Percentiles rank a stretch among this genome's conserved stretches.
phyloP scores from a whole-genome alignment of 37 sponge, comb jelly and placozoan species.

The Axinella damicornis region DNA sequence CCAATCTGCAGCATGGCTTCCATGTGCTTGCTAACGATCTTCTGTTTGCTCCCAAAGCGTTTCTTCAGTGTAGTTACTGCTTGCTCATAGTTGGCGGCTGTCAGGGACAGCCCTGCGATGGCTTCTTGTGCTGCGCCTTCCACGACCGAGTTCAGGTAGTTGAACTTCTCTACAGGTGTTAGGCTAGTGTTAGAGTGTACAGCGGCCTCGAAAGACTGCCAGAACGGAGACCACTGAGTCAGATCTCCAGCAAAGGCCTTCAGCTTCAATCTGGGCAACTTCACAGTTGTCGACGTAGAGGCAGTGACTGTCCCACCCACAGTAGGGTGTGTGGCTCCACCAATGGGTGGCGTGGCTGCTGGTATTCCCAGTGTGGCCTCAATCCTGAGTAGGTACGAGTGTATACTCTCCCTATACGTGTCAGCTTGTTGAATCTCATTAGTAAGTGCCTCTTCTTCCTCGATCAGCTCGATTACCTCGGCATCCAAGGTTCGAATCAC shows the following conservation, averaged over 20 bases:
- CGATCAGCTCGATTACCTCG: too few relatives aligned
- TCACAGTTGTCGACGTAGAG: too few relatives aligned
- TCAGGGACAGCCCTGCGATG: constrained; percentile 28
- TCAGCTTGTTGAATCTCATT: too few relatives aligned
- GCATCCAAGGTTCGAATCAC: too few relatives aligned
- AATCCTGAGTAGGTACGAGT: too few relatives aligned
- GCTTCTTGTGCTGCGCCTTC: constrained; percentile 27
- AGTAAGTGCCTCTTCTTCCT: too few relatives aligned
- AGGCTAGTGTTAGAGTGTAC: constrained; percentile 13
- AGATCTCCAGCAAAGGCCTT: constrained; percentile 28
- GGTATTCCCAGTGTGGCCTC: too few relatives aligned
- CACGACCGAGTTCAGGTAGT: constrained; percentile 21
- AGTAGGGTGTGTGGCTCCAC: too few relatives aligned
- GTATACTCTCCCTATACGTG: too few relatives aligned
- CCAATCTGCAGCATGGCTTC: constrained; percentile 34
- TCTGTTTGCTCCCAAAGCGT: constrained; percentile 29
- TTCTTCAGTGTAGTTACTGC: constrained; percentile 25
- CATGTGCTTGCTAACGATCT: constrained; percentile 35
- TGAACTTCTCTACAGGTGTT: constrained; percentile 1
- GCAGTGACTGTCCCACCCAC: too few relatives aligned
- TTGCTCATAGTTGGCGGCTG: constrained; percentile 29
- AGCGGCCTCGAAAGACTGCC: constrained; percentile 36
- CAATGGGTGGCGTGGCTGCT: too few relatives aligned
- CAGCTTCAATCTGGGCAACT: constrained; percentile 34
- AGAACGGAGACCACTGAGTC: constrained; percentile 17